These are phyloP conservation scores for Alectura lathami DNA, from an alignment of 2,113 vertebrate genomes.

Conservation along the genomic window DNA sequence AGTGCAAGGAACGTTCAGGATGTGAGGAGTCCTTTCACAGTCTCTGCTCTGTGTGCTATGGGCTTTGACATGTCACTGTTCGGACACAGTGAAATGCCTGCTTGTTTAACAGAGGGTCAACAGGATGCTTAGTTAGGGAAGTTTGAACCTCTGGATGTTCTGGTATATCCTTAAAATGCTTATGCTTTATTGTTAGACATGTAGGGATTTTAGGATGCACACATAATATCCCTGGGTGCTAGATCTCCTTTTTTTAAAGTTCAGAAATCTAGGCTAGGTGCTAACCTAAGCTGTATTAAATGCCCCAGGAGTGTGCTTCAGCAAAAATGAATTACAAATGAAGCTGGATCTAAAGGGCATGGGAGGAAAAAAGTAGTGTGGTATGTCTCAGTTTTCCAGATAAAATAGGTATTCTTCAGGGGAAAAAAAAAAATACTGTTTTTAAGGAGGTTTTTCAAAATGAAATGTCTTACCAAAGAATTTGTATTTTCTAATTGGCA, in stretches of 20 bases:
- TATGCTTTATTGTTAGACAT: neutral
- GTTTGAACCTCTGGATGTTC: neutral
- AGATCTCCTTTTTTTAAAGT: neutral
- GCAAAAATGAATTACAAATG: neutral
- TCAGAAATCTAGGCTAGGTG: neutral
- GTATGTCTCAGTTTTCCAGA: neutral
- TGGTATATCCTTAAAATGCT: neutral
- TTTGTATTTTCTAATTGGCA: neutral
- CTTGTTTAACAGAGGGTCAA: neutral
- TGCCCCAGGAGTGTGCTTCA: neutral
- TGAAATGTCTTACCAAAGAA: neutral
- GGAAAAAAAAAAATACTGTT: neutral
- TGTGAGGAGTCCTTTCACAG: neutral
- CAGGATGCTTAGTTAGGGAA: neutral
- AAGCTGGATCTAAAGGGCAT: neutral
- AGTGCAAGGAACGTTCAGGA: neutral
- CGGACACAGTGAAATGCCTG: neutral
- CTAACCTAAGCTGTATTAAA: neutral
- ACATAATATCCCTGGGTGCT: accelerated
- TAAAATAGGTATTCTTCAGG: neutral
- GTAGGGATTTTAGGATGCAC: neutral
- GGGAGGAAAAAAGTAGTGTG: neutral
- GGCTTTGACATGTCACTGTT: neutral
- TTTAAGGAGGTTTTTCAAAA: neutral
- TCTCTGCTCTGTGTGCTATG: neutral